Evolutionary conservation across 2,797 vertebrate species (phyloP), one percentile per base, ranked within the genome.

Genomic region (Meda fulgida): DNA sequence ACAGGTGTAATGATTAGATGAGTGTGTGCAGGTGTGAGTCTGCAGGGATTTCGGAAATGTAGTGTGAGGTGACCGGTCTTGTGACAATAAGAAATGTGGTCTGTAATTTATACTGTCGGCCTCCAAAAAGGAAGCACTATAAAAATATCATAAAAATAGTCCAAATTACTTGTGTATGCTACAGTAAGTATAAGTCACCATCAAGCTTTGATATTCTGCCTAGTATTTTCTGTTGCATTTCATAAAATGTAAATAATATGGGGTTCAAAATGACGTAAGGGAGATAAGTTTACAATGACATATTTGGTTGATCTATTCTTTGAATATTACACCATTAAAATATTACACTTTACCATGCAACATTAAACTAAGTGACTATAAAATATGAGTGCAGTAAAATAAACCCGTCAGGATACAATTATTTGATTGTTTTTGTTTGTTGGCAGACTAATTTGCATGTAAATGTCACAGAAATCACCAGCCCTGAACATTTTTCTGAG

Each of bases 381-480:
- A 71, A 26, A 29, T 14, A 8, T 72, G 7, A n/a, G n/a, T n/a
- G 40, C 9, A 34, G 9, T 53, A 51, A 21, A 34, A 23, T 48
- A 53, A 48, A 51, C 31, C 11, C 2, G 1, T 34, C 4, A 53
- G 19, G 73, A 34, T 2, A 43, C 63, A 46, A 21, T 29, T 6
- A 29, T 78, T 78, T 46, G 36, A 29, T 60, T 26, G n/a, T 26
- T 77, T 38, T 58, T 77, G 75, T 26, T 77, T 38, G 34, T 77
- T 77, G 13, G 11, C n/a, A 2, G 13, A 16, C n/a, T 14, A 40
- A 21, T 63, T 60, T 63, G 55, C n/a, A 29, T 78, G 36, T 16
- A 31, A 55, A 67, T 14, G 29, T 18, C 66, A 21, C 34, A 23
- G 51, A 80, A 29, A 31, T 31, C 21, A 38, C 29, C 11, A 34